Percentiles rank a stretch among this genome's conserved stretches.
Evolutionary conservation across 1,140 invertebrate genomes (phyloP).

Genomic region (Temnothorax curvispinosus): DNA sequence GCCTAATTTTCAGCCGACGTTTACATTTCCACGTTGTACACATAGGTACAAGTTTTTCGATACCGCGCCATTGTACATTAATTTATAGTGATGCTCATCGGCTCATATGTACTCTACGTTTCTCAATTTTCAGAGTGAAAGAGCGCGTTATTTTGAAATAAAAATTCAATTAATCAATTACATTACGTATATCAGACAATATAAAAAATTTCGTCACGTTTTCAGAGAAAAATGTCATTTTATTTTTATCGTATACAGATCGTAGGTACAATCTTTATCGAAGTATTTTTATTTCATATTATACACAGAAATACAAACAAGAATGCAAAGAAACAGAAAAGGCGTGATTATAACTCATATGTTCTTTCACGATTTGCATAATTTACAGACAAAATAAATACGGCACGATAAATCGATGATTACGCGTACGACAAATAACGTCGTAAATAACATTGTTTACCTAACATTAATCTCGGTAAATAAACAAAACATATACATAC

Average conservation of each 20-base stretch:
- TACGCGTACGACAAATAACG: constrained; percentile 39
- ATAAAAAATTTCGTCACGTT: background rate
- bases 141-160: background rate
- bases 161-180: background rate
- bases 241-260: background rate
- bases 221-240: background rate
- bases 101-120: background rate
- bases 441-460: constrained; percentile 31
- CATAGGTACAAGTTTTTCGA: background rate
- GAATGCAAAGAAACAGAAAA: background rate
- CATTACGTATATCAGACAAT: background rate
- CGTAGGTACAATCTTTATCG: background rate
- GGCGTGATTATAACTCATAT: background rate
- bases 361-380: background rate
- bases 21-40: background rate
- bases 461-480: constrained; percentile 44
- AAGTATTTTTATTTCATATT: background rate
- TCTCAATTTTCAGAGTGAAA: constrained; percentile 1
- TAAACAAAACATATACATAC: background rate
- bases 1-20: background rate
- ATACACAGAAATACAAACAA: background rate
- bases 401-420: constrained; percentile 15
- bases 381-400: constrained; percentile 44
- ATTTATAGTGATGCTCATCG: background rate
- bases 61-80: background rate